These are phyloP conservation scores for Pandemis heparana DNA, from an alignment of 2,888 invertebrate genomes.

Conservation along the genomic window DNA sequence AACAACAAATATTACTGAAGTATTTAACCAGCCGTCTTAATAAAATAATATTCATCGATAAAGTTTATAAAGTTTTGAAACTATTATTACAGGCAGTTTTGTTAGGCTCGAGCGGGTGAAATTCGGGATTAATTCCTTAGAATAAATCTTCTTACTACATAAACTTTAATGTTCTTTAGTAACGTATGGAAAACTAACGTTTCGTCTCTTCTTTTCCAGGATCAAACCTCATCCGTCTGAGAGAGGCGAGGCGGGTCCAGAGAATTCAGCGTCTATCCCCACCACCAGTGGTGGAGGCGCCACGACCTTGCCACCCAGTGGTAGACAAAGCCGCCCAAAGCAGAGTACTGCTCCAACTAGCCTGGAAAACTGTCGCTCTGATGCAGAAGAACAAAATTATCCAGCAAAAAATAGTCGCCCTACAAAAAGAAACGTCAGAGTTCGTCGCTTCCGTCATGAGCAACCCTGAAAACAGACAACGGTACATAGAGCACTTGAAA, in stretches of 20 bases:
- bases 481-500: constrained; percentile 67
- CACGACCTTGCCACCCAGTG: constrained; percentile 41
- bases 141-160: no score
- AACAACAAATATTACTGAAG: no score
- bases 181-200: background rate
- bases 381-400: constrained; percentile 87
- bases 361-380: constrained; percentile 87
- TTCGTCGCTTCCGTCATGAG: constrained; percentile 86
- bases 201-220: constrained; percentile 64
- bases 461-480: constrained; percentile 76
- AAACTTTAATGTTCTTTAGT: no score
- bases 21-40: background rate
- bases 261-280: constrained; percentile 62
- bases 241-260: constrained; percentile 73
- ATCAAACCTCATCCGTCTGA: constrained; percentile 65
- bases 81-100: background rate
- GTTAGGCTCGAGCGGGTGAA: no score
- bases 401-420: constrained; percentile 85
- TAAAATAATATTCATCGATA: background rate
- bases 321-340: constrained; percentile 69
- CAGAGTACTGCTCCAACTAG: constrained; percentile 86
- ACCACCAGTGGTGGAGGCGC: constrained; percentile 47
- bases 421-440: constrained; percentile 87
- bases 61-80: background rate
- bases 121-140: no score